phyloP scores from a whole-genome alignment of 1,140 invertebrate species.

The Atta texana region DNA sequence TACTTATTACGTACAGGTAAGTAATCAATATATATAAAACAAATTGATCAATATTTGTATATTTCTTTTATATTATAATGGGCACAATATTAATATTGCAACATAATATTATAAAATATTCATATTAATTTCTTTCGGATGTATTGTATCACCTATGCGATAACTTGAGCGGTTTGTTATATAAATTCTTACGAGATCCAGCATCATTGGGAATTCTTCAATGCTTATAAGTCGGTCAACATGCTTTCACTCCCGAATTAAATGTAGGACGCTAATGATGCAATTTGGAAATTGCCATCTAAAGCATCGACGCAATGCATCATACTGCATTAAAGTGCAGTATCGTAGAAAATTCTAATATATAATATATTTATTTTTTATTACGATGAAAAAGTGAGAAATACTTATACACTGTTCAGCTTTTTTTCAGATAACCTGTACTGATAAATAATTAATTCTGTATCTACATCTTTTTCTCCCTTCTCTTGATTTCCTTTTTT shows the following conservation, averaged over 20 bases:
- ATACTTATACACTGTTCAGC: neutral
- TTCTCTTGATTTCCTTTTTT: neutral
- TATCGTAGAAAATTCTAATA: neutral
- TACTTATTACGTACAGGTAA: neutral
- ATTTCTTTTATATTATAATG: neutral
- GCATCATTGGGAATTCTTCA: constrained; percentile 39
- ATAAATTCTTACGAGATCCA: constrained; percentile 42
- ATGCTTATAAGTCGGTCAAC: constrained; percentile 35
- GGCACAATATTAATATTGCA: neutral
- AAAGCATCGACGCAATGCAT: neutral
- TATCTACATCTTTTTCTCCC: neutral
- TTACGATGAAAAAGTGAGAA: neutral
- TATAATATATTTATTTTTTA: neutral
- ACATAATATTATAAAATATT: neutral
- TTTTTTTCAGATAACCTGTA: neutral
- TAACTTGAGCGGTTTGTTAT: constrained; percentile 30
- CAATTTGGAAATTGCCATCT: constrained; percentile 36
- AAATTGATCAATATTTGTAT: neutral
- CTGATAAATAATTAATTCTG: neutral
- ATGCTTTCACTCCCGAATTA: constrained; percentile 58
- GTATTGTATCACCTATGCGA: neutral
- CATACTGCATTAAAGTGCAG: neutral
- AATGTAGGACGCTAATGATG: constrained; percentile 50
- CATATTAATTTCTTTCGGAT: neutral
- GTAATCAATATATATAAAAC: neutral